Evolutionary conservation across 2,888 invertebrate species (phyloP).

Genomic region (Eilema depressum): DNA sequence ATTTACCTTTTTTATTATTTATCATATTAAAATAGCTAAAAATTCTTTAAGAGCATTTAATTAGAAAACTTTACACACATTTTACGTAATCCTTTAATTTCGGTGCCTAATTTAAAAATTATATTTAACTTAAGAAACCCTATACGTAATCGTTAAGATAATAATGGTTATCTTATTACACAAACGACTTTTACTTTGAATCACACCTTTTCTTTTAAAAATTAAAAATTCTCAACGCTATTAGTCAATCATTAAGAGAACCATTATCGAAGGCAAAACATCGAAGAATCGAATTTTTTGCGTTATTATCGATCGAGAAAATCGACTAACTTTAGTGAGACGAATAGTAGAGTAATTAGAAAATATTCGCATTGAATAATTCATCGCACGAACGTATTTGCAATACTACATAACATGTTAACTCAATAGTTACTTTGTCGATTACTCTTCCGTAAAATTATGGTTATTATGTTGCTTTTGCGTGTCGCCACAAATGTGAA

Average conservation of each 20-base stretch:
- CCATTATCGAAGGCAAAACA: slow-evolving; percentile 19
- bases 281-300: slow-evolving; percentile 22
- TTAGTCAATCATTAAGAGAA: slow-evolving; percentile 19
- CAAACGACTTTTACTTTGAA: slow-evolving; percentile 28
- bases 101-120: not conserved
- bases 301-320: slow-evolving; percentile 29
- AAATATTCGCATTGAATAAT: slow-evolving; percentile 53
- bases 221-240: slow-evolving; percentile 25
- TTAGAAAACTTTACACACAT: not conserved
- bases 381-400: slow-evolving; percentile 50
- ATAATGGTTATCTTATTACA: slow-evolving; percentile 19
- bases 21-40: not conserved
- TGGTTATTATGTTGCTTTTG: slow-evolving; percentile 26
- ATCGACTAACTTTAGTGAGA: slow-evolving; percentile 27
- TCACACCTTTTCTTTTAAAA: slow-evolving; percentile 21
- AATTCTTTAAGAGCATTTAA: not conserved
- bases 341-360: slow-evolving; percentile 38
- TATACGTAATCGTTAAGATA: slow-evolving; percentile 21
- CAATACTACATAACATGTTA: slow-evolving; percentile 42
- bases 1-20: slow-evolving; percentile 1
- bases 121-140: slow-evolving; percentile 6
- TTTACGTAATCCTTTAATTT: slow-evolving; percentile 1
- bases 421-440: slow-evolving; percentile 26
- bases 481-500: slow-evolving; percentile 15
- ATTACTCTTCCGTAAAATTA: slow-evolving; percentile 50